Evolutionary conservation across 2,888 invertebrate genomes (phyloP).

Genomic region (Therioaphis trifolii): DNA sequence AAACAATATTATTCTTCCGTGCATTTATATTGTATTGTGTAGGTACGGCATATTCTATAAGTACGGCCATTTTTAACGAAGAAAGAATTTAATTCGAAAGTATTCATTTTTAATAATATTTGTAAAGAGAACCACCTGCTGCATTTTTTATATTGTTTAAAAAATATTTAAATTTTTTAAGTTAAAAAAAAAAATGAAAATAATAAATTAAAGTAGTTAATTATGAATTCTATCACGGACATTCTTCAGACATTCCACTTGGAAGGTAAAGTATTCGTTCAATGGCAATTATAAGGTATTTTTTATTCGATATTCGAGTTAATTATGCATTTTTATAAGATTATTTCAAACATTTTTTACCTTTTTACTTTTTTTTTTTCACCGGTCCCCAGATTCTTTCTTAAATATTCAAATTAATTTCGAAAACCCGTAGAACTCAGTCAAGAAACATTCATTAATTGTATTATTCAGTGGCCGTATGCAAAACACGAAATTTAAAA

Average conservation of each 20-base stretch:
- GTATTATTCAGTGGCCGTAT: conserved; percentile 4
- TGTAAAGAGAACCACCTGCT: conserved; percentile 10
- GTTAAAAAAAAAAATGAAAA: neutral
- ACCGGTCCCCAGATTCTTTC: neutral
- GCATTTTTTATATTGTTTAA: neutral
- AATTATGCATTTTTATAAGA: conserved; percentile 54
- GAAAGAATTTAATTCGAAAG: neutral
- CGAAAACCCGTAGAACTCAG: neutral
- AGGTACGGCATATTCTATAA: no score
- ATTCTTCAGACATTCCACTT: conserved; percentile 36
- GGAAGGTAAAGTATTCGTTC: conserved; percentile 26
- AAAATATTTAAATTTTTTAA: conserved; percentile 12
- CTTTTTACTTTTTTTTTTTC: conserved; percentile 35
- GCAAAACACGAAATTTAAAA: conserved; percentile 22
- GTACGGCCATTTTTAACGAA: neutral
- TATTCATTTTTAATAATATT: neutral
- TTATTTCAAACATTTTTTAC: conserved; percentile 51
- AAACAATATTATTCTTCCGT: conserved; percentile 23
- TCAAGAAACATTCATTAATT: conserved; percentile 41
- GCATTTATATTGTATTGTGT: neutral
- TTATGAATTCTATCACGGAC: conserved; percentile 38
- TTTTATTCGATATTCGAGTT: conserved; percentile 36
- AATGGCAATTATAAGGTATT: conserved; percentile 48
- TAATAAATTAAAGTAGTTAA: conserved; percentile 13
- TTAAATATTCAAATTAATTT: conserved; percentile 56